Conservation (phyloP, 23 tunicate species). For the Ascidia mentula region DNA sequence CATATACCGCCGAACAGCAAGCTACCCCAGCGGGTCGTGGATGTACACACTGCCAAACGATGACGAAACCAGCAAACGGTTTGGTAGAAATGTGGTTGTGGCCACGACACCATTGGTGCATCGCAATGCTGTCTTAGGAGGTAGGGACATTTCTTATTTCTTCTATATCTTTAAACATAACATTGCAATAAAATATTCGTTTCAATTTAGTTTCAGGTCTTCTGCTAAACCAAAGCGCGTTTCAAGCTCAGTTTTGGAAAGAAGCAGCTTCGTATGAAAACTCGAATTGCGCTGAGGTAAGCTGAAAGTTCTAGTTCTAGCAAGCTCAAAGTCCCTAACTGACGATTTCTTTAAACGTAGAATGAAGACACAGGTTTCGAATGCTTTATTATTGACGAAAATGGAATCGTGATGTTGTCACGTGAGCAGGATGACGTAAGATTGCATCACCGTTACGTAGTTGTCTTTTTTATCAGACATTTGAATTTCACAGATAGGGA, state of each 20-base stretch:
- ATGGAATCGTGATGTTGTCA: conserved; percentile 43
- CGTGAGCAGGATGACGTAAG: conserved; percentile 35
- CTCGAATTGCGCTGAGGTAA: background rate
- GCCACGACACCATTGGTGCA: conserved; percentile 41
- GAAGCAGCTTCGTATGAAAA: background rate
- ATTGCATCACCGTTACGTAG: too few relatives aligned
- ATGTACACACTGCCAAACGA: conserved; percentile 20
- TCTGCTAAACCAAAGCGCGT: background rate
- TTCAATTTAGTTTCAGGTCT: conserved; percentile 2
- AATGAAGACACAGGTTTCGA: conserved; percentile 13
- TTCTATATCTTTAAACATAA: background rate
- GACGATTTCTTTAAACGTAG: too few relatives aligned
- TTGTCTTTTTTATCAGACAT: background rate
- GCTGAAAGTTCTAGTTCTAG: background rate
- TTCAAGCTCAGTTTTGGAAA: conserved; percentile 6
- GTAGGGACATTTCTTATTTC: background rate
- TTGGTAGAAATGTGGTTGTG: conserved; percentile 11
- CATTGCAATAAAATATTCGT: background rate
- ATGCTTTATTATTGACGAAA: conserved; percentile 61
- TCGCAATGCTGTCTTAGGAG: conserved; percentile 39
- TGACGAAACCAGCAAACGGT: background rate
- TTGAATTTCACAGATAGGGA: conserved; percentile 31
- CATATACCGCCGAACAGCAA: conserved; percentile 64
- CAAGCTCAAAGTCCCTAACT: too few relatives aligned
- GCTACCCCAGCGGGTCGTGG: conserved; percentile 33